Evolutionary conservation across 2,797 vertebrate species (phyloP).

Genomic region (Cuculus canorus): DNA sequence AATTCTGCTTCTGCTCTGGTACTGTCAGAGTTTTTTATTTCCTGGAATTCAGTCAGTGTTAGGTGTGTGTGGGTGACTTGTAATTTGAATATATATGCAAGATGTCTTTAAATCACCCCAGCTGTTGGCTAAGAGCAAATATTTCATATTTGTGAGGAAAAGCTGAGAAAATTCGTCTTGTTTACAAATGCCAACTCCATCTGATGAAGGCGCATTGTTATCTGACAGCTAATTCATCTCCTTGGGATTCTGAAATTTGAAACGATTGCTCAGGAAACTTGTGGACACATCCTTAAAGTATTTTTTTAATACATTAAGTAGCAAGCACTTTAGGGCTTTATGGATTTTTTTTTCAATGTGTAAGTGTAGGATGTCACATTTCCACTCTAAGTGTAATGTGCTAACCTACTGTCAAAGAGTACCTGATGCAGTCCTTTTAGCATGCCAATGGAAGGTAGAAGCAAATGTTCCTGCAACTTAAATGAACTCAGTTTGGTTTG

Average conservation of each 20-base stretch:
- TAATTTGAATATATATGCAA: slow-evolving; percentile 78
- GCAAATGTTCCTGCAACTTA: not conserved
- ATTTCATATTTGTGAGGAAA: slow-evolving; percentile 84
- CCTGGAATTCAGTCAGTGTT: slow-evolving; percentile 47
- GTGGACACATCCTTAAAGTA: slow-evolving; percentile 73
- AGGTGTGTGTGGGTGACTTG: slow-evolving; percentile 66
- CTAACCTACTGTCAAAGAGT: slow-evolving; percentile 21
- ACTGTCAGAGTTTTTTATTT: slow-evolving; percentile 21
- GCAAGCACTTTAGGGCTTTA: not conserved
- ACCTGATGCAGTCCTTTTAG: not conserved
- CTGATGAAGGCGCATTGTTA: slow-evolving; percentile 83
- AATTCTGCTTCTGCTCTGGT: not conserved
- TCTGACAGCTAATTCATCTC: slow-evolving; percentile 84
- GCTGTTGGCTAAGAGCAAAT: slow-evolving; percentile 82
- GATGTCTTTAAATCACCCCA: slow-evolving; percentile 76
- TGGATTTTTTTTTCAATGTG: not conserved
- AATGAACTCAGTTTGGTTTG: not conserved
- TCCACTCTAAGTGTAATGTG: not conserved
- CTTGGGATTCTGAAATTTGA: slow-evolving; percentile 80
- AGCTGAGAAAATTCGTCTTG: slow-evolving; percentile 81
- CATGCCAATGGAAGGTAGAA: not conserved
- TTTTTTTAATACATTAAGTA: slow-evolving; percentile 66
- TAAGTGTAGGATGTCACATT: not conserved
- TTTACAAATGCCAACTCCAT: slow-evolving; percentile 83
- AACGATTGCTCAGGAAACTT: slow-evolving; percentile 81